Evolutionary conservation across 1,140 invertebrate species (phyloP), one percentile per base, ranked within the genome.

Genomic region (Drosophila sp.): DNA sequence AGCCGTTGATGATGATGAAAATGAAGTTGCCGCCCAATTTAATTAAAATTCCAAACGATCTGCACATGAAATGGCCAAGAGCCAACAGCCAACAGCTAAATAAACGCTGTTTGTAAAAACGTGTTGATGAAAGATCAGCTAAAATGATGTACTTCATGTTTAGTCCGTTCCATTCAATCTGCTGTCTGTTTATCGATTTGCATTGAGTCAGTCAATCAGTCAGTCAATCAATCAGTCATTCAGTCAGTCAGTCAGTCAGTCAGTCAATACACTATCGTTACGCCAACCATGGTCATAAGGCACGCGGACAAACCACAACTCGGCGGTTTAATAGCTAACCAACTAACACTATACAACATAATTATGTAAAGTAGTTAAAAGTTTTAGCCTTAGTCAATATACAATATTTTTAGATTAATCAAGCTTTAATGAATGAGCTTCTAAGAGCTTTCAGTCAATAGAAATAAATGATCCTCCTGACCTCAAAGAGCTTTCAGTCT

Each of bases 21-120:
- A 53, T 53, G 32, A 90, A 90, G 87, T 90, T 90, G 79, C 89
- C 87, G 87, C 87, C 87, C 89, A 90, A 89, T 90, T 90, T 90
- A 90, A 90, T 90, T 90, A 90, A 90, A 90, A 90, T 90, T 90
- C 87, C 87, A 89, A 90, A 90, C 87, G 87, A 90, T 89, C 84
- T 84, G 76, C 77, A 86, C 82, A 87, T 87, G 84, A 63, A 86
- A 61, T 48, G 43, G 29, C 40, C 50, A 53, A 53, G 29, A 53
- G 14, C 8, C 32, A 21, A 53, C 25, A 34, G 14, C n/a, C 13
- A 16, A 43, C 8, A 13, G 50, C 34, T 54, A 62, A 72, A 66
- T 65, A 64, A 58, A 59, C 61, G 57, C 46, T 16, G 32, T 41
- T 40, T 21, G 11, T 14, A 21, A 8, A 63, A 74, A 74, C 72